These are phyloP conservation scores for Pachyuromys duprasi DNA, from an alignment of 2,797 vertebrate genomes.

Conservation along the genomic window DNA sequence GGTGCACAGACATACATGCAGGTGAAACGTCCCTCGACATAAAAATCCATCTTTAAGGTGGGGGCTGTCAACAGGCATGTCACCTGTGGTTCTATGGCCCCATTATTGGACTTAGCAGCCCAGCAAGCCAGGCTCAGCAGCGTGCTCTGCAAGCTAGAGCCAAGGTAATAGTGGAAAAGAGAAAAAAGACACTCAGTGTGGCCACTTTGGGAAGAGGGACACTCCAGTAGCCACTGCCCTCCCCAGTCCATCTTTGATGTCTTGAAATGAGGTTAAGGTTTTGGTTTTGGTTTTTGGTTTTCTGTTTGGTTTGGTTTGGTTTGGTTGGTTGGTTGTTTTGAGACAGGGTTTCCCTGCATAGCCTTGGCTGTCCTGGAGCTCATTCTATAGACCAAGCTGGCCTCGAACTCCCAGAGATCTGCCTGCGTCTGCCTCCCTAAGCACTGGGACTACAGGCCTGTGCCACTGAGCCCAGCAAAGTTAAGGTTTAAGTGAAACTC, in stretches of 20 bases:
- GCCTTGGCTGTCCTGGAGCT: too few relatives aligned
- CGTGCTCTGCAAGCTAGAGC: not conserved
- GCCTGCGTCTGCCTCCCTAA: too few relatives aligned
- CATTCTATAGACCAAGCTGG: too few relatives aligned
- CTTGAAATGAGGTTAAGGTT: not conserved
- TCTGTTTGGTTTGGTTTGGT: too few relatives aligned
- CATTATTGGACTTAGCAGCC: not conserved
- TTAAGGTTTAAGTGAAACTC: not conserved
- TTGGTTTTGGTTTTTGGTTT: too few relatives aligned
- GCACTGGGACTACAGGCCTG: too few relatives aligned
- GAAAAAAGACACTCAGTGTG: not conserved
- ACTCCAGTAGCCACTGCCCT: not conserved
- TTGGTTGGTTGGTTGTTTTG: too few relatives aligned
- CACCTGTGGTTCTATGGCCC: not conserved
- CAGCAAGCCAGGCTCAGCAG: not conserved
- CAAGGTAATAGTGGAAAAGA: not conserved
- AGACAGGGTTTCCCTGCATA: too few relatives aligned
- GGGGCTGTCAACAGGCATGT: too few relatives aligned
- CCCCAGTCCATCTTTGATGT: not conserved
- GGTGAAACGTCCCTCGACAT: not conserved
- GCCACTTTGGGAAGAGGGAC: too few relatives aligned
- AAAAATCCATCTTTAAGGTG: not conserved
- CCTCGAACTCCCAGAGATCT: too few relatives aligned
- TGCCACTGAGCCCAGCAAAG: too few relatives aligned
- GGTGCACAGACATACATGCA: not conserved